phyloP scores from a whole-genome alignment of 2,113 vertebrate genomes.

The Butorides virescens region DNA sequence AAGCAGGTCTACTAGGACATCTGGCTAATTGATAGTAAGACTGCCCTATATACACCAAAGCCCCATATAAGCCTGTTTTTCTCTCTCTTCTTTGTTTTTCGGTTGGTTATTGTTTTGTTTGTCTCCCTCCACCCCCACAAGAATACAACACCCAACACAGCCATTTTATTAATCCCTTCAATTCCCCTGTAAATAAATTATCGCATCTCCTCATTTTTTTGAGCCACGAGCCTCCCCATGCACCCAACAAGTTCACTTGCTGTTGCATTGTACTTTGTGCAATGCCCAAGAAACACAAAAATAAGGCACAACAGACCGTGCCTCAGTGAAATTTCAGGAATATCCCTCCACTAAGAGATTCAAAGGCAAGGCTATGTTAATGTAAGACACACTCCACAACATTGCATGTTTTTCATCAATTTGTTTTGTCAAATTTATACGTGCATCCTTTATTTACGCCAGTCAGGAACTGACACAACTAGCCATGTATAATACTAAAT shows the following conservation, averaged over 20 bases:
- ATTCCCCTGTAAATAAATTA: neutral
- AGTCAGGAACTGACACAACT: neutral
- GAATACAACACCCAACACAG: neutral
- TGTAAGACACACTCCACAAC: neutral
- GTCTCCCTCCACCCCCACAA: neutral
- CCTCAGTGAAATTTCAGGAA: neutral
- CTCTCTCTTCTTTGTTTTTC: neutral
- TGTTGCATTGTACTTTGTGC: neutral
- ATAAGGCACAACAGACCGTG: rapidly evolving
- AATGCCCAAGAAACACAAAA: neutral
- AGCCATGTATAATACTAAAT: neutral
- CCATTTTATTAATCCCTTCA: neutral
- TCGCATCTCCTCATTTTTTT: neutral
- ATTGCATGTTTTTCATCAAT: rapidly evolving
- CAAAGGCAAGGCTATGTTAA: neutral
- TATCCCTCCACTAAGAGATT: neutral
- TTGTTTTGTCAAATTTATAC: neutral
- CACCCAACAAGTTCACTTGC: neutral
- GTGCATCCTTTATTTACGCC: neutral
- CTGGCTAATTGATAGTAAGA: neutral
- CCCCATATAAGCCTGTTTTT: neutral
- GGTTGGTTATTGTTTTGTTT: neutral
- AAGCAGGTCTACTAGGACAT: neutral
- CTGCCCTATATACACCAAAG: neutral
- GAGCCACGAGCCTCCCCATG: neutral